phyloP scores from a whole-genome alignment of 1,140 invertebrate genomes.

The Gonioctena quinquepunctata region DNA sequence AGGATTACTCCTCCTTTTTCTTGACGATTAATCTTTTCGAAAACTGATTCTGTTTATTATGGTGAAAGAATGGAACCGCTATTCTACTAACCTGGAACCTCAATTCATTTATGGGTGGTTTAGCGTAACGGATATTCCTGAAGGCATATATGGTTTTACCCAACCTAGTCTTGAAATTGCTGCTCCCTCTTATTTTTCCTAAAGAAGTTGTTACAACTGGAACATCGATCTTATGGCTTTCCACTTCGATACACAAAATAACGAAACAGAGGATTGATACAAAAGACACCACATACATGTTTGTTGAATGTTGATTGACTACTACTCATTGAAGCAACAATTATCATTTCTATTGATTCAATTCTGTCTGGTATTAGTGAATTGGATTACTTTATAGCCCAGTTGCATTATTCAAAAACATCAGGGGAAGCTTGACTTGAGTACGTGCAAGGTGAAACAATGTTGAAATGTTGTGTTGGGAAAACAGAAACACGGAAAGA shows the following conservation, averaged over 20 bases:
- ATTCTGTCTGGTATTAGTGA: background rate
- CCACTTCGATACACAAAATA: background rate
- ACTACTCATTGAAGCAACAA: no score
- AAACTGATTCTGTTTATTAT: background rate
- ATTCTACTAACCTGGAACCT: slow-evolving; percentile 63
- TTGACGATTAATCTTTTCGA: no score
- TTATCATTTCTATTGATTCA: no score
- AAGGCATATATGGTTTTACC: slow-evolving; percentile 66
- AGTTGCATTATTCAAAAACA: background rate
- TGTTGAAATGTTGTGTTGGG: no score
- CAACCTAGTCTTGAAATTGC: slow-evolving; percentile 51
- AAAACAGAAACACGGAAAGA: no score
- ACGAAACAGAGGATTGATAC: background rate
- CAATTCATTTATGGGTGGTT: slow-evolving; percentile 63
- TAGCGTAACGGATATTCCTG: slow-evolving; percentile 67
- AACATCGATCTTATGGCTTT: background rate
- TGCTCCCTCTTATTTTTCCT: slow-evolving; percentile 57
- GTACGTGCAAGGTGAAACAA: no score
- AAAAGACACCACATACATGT: background rate
- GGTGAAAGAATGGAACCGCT: background rate
- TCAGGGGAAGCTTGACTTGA: no score
- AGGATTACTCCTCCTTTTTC: no score
- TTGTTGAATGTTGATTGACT: background rate
- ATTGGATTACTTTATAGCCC: background rate
- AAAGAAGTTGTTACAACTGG: slow-evolving; percentile 36